Conservation (phyloP, 2,888 invertebrate genomes). For the Lissonota sp. region DNA sequence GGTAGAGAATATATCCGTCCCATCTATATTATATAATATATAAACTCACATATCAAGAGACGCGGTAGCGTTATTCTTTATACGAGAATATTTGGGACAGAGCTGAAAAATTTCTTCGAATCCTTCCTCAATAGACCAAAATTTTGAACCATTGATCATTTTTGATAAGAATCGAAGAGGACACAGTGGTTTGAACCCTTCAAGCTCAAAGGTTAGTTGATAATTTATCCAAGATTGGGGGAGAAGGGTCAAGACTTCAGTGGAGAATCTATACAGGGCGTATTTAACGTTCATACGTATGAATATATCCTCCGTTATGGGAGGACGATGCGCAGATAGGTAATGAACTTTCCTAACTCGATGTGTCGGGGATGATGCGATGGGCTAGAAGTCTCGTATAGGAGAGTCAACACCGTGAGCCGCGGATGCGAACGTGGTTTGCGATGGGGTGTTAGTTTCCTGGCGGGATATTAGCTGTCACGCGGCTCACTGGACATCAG, state of each 20-base stretch:
- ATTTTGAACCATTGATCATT: background rate
- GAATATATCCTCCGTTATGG: background rate
- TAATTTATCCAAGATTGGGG: background rate
- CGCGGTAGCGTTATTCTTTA: background rate
- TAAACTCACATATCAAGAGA: background rate
- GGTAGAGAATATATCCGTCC: conserved; percentile 65
- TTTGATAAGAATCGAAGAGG: background rate
- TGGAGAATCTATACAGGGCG: background rate
- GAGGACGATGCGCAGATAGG: conserved; percentile 39
- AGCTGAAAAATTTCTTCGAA: background rate
- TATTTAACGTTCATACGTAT: background rate
- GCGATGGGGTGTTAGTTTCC: conserved; percentile 81
- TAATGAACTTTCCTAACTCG: conserved; percentile 77
- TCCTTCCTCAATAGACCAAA: background rate
- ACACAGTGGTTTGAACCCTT: background rate
- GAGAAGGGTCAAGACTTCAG: background rate
- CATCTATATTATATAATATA: conserved; percentile 8
- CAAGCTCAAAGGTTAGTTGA: no score
- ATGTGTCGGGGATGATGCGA: conserved; percentile 74
- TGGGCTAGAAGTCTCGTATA: conserved; percentile 69
- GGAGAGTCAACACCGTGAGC: conserved; percentile 54
- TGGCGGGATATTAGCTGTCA: conserved; percentile 84
- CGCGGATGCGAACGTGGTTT: conserved; percentile 29
- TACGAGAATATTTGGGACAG: background rate
- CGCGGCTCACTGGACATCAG: conserved; percentile 82